Percentiles rank a stretch among this genome's conserved stretches.
Evolutionary conservation across 2,888 invertebrate species (phyloP).

Genomic region (Tenthredo notha): DNA sequence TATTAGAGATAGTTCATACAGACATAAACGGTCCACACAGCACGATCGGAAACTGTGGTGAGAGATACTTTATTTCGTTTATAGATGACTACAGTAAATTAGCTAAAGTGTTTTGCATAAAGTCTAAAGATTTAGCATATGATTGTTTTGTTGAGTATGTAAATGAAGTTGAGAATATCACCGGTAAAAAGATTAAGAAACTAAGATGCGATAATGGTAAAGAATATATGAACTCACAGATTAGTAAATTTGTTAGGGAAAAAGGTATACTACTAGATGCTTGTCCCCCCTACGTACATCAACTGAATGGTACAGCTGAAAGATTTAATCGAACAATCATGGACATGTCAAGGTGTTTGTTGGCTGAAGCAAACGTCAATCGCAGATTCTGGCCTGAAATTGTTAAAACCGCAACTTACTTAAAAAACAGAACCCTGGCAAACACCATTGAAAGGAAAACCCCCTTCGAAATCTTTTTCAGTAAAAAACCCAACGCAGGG

Average conservation of each 20-base stretch:
- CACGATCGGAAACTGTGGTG: not conserved
- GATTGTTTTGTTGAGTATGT: not conserved
- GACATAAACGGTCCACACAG: not conserved
- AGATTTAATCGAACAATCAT: no score
- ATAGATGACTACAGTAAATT: not conserved
- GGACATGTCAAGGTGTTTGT: no score
- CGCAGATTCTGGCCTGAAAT: no score
- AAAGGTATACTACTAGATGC: no score
- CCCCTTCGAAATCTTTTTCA: no score
- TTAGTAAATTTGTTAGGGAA: not conserved
- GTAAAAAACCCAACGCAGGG: no score
- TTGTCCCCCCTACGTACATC: no score
- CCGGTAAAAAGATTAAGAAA: not conserved
- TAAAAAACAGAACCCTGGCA: no score
- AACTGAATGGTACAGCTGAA: no score
- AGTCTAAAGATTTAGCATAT: not conserved
- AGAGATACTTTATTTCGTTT: not conserved
- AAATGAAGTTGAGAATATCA: not conserved
- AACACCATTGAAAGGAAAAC: no score
- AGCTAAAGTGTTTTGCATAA: not conserved
- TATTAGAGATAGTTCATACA: not conserved
- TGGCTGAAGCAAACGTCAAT: no score
- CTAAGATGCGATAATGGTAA: not conserved
- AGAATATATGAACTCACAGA: not conserved
- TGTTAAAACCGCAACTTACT: no score